phyloP scores from a whole-genome alignment of 2,113 vertebrate genomes.

The Ochotona princeps region DNA sequence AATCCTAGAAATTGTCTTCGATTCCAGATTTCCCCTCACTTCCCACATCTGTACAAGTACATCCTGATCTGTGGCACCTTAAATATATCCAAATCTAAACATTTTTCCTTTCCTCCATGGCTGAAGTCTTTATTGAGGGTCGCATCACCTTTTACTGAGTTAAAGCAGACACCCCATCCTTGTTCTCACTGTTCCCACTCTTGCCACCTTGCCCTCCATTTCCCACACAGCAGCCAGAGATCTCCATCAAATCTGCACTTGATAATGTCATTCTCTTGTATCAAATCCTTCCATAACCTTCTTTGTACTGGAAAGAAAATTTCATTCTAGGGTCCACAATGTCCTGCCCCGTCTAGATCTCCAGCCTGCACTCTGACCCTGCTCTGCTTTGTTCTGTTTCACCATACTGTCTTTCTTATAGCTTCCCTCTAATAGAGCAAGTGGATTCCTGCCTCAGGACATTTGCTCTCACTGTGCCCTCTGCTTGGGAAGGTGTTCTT shows the following conservation, averaged over 20 bases:
- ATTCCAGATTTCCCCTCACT: background rate
- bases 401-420: background rate
- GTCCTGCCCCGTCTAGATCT: background rate
- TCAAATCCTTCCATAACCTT: background rate
- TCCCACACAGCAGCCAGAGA: background rate
- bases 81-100: background rate
- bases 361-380: background rate
- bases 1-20: conserved; percentile 9
- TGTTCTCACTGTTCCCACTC: background rate
- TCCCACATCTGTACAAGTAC: conserved; percentile 20
- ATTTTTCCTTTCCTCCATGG: background rate
- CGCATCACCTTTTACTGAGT: background rate
- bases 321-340: background rate
- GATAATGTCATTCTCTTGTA: background rate
- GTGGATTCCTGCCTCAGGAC: background rate
- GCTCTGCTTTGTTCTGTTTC: background rate
- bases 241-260: background rate
- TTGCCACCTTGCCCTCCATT: background rate
- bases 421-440: background rate
- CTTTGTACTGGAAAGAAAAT: background rate
- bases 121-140: background rate
- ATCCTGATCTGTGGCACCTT: background rate
- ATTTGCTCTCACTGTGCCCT: background rate
- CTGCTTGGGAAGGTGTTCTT: background rate
- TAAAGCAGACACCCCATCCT: background rate